Evolutionary conservation across 2,797 vertebrate species (phyloP), one percentile per base, ranked within the genome.

Genomic region (Oreochromis grahami): DNA sequence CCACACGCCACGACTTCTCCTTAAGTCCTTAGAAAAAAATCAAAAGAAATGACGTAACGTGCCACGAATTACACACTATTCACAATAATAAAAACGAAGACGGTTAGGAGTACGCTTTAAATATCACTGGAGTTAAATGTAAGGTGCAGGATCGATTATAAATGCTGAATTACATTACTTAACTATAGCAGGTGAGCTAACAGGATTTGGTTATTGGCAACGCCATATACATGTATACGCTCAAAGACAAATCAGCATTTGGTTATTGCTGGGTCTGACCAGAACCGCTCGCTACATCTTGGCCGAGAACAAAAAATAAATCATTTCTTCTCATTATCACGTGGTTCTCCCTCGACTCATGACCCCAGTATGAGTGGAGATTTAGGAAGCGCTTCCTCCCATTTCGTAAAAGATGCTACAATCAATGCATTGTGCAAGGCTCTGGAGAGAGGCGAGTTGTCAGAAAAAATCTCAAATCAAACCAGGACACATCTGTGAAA

Each of bases 161-260:
- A 96, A 96, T 91, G 92, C 93, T 93, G 85, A 91, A 89, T 94
- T 94, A 94, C 90, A 86, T 92, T 93, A 89, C 86, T 90, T 92
- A 93, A 87, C 89, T 93, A 93, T 89, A 94, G 89, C 90, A 91
- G 80, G 90, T 92, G 91, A 95, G 94, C 93, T 93, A 91, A 95
- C 91, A 95, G 92, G 94, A 94, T 96, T 96, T 96, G 95, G 95
- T 96, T 96, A 96, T 92, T 94, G 95, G 92, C 93, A 82, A 95
- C 82, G 90, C 86, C 93, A 87, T 94, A 94, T 83, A 95, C 89
- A 90, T 74, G 81, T 88, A 91, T 87, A 95, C 86, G 90, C 89
- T 94, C 86, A 92, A 87, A 93, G 85, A 94, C 90, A 94, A 88
- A 88, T 94, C 92, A 94, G 91, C 91, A 93, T 96, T 96, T 96